Base-by-base conservation (phyloP, 2,888 invertebrate genomes). In the Lymantria dispar region DNA sequence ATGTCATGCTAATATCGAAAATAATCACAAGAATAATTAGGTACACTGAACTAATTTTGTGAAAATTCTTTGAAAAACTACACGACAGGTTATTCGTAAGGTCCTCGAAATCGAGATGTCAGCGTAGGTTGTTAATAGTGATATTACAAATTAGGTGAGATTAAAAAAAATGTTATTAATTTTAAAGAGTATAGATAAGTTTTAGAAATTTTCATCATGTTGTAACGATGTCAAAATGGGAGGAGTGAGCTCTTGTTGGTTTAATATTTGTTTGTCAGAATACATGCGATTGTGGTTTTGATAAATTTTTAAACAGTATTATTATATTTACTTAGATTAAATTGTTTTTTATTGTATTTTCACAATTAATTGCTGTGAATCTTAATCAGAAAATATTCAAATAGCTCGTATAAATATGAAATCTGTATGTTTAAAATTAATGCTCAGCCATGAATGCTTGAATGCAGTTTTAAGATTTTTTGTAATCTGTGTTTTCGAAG, bases 61-160 rank as follows among this genome's bases (percentile, higher is more conserved):
- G n/a, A n/a, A n/a, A n/a, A n/a, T n/a, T n/a, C n/a, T n/a, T n/a
- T n/a, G n/a, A n/a, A n/a, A n/a, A n/a, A n/a, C n/a, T n/a, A n/a
- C n/a, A n/a, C n/a, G n/a, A n/a, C n/a, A n/a, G n/a, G n/a, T n/a
- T n/a, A n/a, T n/a, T n/a, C n/a, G n/a, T n/a, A n/a, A n/a, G n/a
- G n/a, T n/a, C n/a, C n/a, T 74, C 76, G 83, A 80, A 83, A 72
- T 86, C 87, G 87, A 83, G 83, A 80, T 70, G 67, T 48, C 85
- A 82, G 88, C 83, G 86, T 89, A 89, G 88, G 77, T 87, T 88
- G 89, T 89, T 89, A 85, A 84, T 90, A 90, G 89, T 88, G 87
- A 89, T 89, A 90, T 83, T 87, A 88, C 81, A 83, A 81, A 80
- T 80, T 87, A 89, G 85, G 85, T 80, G 78, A 83, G 83, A 80